phyloP scores from a whole-genome alignment of 1,140 invertebrate species.

The Rhyacophila brunnea region DNA sequence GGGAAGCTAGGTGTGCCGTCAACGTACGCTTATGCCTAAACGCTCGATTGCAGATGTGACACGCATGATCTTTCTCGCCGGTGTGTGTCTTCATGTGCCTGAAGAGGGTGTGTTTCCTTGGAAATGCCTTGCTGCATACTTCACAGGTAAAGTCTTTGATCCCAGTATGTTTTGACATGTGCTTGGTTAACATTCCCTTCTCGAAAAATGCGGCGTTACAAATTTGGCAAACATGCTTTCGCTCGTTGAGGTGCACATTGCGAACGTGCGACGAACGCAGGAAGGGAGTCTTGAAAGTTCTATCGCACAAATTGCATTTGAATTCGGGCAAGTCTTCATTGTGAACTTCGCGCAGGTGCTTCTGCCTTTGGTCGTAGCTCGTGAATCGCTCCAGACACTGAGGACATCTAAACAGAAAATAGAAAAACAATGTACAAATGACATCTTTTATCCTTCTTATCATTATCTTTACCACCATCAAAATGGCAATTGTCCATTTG shows the following conservation, averaged over 20 bases:
- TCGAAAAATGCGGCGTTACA: slow-evolving; percentile 48
- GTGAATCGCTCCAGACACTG: slow-evolving; percentile 55
- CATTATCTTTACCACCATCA: no score
- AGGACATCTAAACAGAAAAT: slow-evolving; percentile 40
- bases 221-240: slow-evolving; percentile 43
- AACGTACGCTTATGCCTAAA: slow-evolving; percentile 52
- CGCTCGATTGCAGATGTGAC: slow-evolving; percentile 53
- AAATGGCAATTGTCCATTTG: no score
- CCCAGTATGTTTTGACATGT: slow-evolving; percentile 65
- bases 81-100: slow-evolving; percentile 68
- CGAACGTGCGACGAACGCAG: slow-evolving; percentile 48
- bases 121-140: slow-evolving; percentile 62
- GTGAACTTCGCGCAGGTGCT: slow-evolving; percentile 49
- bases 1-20: slow-evolving; percentile 47
- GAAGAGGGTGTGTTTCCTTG: slow-evolving; percentile 67
- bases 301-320: slow-evolving; percentile 44
- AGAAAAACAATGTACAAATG: no score
- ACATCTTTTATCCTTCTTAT: no score
- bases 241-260: slow-evolving; percentile 46
- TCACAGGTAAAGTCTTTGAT: slow-evolving; percentile 60
- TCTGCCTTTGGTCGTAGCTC: slow-evolving; percentile 46
- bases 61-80: slow-evolving; percentile 53
- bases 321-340: slow-evolving; percentile 40
- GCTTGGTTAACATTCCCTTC: slow-evolving; percentile 42
- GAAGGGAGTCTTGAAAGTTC: slow-evolving; percentile 44